phyloP scores from a whole-genome alignment of 2,888 invertebrate species.

The Rhagophthalmus giganteus region DNA sequence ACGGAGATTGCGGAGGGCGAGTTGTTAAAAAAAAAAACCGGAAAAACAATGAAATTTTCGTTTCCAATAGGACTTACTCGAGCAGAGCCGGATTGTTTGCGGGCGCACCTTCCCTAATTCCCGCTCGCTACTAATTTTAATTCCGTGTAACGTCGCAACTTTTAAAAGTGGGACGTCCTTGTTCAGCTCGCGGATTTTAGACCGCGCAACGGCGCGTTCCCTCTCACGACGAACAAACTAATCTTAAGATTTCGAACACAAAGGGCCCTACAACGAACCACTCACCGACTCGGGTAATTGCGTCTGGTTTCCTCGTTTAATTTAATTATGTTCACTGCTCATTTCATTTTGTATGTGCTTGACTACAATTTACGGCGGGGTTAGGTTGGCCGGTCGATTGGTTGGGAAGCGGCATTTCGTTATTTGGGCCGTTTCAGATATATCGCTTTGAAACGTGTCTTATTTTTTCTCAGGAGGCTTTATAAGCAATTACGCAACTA shows the following conservation, averaged over 20 bases:
- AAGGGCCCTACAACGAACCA: slow-evolving; percentile 18
- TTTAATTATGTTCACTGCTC: slow-evolving; percentile 30
- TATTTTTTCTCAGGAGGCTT: too few relatives aligned
- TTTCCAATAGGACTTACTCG: too few relatives aligned
- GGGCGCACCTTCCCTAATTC: slow-evolving; percentile 1
- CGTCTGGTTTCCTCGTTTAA: slow-evolving; percentile 28
- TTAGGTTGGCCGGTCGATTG: too few relatives aligned
- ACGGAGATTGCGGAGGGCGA: too few relatives aligned
- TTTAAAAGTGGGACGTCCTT: neutral
- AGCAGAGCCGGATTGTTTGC: neutral
- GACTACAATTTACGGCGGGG: slow-evolving; percentile 10
- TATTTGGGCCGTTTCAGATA: too few relatives aligned
- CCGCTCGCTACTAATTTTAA: slow-evolving; percentile 12
- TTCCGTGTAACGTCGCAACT: slow-evolving; percentile 4
- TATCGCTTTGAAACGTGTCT: too few relatives aligned
- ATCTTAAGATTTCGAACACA: slow-evolving; percentile 27
- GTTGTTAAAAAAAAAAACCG: too few relatives aligned
- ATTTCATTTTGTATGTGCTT: slow-evolving; percentile 22
- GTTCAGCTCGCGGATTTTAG: neutral
- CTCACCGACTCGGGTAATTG: slow-evolving; percentile 25
- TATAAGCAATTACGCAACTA: too few relatives aligned
- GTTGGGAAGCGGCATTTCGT: too few relatives aligned
- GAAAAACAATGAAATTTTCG: too few relatives aligned
- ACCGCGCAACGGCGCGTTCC: slow-evolving; percentile 6
- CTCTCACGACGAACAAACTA: slow-evolving; percentile 17